Percentiles rank a stretch among this genome's conserved stretches.
phyloP scores from a whole-genome alignment of 2,888 invertebrate species.

The Sinelater perroti region DNA sequence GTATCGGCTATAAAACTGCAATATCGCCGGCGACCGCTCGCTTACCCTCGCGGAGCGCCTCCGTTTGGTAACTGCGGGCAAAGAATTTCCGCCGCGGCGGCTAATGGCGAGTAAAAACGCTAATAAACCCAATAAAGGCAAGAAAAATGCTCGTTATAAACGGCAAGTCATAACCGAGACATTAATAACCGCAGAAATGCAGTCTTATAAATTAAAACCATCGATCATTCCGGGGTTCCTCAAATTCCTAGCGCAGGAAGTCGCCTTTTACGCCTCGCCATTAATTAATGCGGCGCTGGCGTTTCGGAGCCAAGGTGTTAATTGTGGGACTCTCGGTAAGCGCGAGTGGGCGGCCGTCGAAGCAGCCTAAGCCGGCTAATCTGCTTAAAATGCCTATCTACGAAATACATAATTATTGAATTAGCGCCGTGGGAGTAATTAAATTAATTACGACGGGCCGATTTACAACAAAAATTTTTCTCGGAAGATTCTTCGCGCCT shows the following conservation, averaged over 20 bases:
- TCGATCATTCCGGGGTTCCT: conserved; percentile 17
- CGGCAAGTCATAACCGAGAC: neutral
- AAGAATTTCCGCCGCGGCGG: no score
- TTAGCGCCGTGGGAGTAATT: conserved; percentile 26
- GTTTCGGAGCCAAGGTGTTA: conserved; percentile 26
- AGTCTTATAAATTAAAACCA: conserved; percentile 4
- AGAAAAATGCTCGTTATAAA: conserved; percentile 3
- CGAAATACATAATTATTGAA: conserved; percentile 15
- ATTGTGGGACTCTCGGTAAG: conserved; percentile 26
- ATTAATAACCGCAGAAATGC: conserved; percentile 16
- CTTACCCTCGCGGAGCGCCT: no score
- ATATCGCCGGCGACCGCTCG: no score
- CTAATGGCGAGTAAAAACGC: no score
- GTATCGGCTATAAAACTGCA: no score
- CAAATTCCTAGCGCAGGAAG: conserved; percentile 17
- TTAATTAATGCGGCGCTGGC: conserved; percentile 27
- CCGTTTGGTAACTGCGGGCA: no score
- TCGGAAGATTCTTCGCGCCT: no score
- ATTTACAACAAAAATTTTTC: no score
- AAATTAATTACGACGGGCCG: no score
- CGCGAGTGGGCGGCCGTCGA: conserved; percentile 21
- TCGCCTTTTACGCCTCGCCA: conserved; percentile 4
- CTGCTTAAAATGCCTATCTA: conserved; percentile 24
- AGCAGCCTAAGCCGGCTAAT: conserved; percentile 25
- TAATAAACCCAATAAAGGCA: neutral